A percentile compares a stretch with the other conserved stretches of the same genome.
phyloP scores from a whole-genome alignment of 2,113 vertebrate genomes.

The Isurus oxyrinchus region DNA sequence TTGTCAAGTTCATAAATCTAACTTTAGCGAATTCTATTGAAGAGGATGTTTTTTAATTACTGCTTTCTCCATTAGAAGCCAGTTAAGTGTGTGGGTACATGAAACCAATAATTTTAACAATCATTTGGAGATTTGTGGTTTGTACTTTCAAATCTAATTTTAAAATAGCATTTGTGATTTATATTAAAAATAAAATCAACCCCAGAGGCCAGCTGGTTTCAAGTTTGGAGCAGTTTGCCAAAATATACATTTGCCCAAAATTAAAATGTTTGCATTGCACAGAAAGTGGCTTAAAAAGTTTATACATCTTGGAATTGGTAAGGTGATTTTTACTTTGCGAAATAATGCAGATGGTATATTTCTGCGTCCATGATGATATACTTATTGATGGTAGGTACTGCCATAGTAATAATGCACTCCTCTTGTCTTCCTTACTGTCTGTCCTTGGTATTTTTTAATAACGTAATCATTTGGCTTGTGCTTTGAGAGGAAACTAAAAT shows the following conservation, averaged over 20 bases:
- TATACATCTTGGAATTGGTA: background rate
- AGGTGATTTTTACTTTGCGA: background rate
- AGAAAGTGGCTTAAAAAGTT: background rate
- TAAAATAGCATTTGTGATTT: background rate
- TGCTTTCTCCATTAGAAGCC: background rate
- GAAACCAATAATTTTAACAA: background rate
- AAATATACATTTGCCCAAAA: background rate
- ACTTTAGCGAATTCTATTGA: constrained; percentile 2
- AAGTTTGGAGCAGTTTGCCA: background rate
- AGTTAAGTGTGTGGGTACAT: background rate
- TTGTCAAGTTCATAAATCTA: background rate
- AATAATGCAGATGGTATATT: background rate
- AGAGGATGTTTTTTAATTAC: constrained; percentile 8
- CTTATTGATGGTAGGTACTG: background rate
- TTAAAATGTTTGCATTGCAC: background rate
- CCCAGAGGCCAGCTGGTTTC: background rate
- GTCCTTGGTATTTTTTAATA: background rate
- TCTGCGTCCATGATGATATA: background rate
- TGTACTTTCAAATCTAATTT: background rate
- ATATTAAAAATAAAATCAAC: background rate
- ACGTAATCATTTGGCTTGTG: background rate
- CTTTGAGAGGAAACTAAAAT: background rate
- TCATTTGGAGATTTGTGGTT: background rate
- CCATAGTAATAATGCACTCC: background rate
- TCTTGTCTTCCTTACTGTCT: background rate